Base-by-base conservation (phyloP, 2,888 invertebrate species). In the Hyppa rectilinea region DNA sequence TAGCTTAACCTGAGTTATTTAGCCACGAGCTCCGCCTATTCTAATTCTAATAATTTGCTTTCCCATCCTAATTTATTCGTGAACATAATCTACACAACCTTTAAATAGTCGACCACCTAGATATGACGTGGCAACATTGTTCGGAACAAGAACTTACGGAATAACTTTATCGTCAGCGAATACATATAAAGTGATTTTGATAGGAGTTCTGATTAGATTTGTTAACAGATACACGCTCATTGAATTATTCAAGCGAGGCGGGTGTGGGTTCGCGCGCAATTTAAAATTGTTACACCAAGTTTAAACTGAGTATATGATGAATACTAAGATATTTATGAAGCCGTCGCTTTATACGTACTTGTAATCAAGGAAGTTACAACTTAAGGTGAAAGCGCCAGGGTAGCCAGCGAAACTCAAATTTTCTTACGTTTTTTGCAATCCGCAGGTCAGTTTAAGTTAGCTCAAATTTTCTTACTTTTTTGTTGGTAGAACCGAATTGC, bases 201-300 rank as follows among this genome's bases (percentile, higher is more conserved):
- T 84, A 84, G 77, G 88, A 92, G 89, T 91, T 91, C 87, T 90
- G 90, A 92, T 92, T 91, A 90, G 88, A 92, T 93, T 90, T 89
- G 88, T 89, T 87, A 87, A 87, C 86, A 82, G 87, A 87, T 88
- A 88, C 87, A 77, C 82, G 82, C 85, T 89, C 87, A 92, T 92
- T 91, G 90, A 92, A 93, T 93, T 91, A 93, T 92, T 92, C 89
- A 92, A 80, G 79, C 84, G 75, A 76, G 70, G 80, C 81, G 85
- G 85, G 85, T 80, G 83, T 80, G 83, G 74, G 86, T 78, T 85
- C 83, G 77, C 81, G 81, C 75, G 84, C 87, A 85, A 90, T 91
- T 89, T 91, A 89, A 91, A 92, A 91, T 88, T 88, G 88, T 86
- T 86, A 85, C 88, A 87, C 84, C 87, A 87, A 90, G 85, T 89